Base-by-base conservation (phyloP, 2,888 invertebrate genomes). In the Pinctada fucata region DNA sequence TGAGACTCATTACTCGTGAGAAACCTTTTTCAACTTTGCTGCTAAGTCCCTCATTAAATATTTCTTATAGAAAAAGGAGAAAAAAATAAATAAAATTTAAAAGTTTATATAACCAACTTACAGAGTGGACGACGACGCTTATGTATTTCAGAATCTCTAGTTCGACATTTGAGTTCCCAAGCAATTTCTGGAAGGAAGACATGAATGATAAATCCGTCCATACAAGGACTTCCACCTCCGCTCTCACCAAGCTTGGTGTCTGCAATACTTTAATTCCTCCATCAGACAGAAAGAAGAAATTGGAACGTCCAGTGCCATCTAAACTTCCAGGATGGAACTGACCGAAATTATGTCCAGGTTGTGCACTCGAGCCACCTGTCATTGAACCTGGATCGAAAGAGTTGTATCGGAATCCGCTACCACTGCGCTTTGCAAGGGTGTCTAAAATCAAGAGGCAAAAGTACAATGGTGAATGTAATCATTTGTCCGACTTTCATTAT, bases 161-260 rank as follows among this genome's bases (percentile, higher is more conserved):
- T 58, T 83, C 82, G n/a, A 82, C 76, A 31, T 79, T 51, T 13
- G n/a, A 58, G 13, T 52, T 10, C 10, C 68, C 58, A 8, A 72
- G 13, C 2, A 70, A 52, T 47, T 58, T 67, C 16, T 71, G 65
- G 72, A 83, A 83, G 1, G 77, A 76, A 31, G 73, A 31, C 10
- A 75, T 74, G 49, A 77, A 80, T 0, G 83, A 82, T 45, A 70
- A 71, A 47, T 83, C 82, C 16, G 83, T 80, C 83, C 83, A 83
- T 4, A 79, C 79, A 2, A 83, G 50, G 10, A 82, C 64, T 68
- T 83, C 83, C 8, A 83, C 83, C 31, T 66, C 79, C 0, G 82
- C 81, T 47, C 74, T 51, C 16, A 83, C 71, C 8, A 10, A 58
- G 13, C 8, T 58, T 10, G 6, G 6, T 31, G 31, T 31, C 31